These are phyloP conservation scores for Phyllotreta cruciferae DNA, from an alignment of 2,888 invertebrate species.

Conservation along the genomic window DNA sequence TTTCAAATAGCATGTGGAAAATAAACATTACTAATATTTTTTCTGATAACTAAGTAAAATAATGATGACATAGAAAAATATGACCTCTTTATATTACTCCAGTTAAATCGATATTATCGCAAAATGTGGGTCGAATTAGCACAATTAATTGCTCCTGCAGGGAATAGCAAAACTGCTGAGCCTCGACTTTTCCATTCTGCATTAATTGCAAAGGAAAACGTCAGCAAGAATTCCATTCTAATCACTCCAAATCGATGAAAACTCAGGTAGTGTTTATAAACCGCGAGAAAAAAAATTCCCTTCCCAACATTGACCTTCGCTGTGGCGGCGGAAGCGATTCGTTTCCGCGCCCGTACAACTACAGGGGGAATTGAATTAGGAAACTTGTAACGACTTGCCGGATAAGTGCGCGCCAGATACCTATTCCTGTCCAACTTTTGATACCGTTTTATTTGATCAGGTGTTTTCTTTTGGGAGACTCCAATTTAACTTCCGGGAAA, in stretches of 20 bases:
- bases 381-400: conserved; percentile 33
- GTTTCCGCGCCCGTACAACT: conserved; percentile 19
- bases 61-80: background rate
- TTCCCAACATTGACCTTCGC: conserved; percentile 8
- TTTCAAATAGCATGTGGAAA: background rate
- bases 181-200: too few relatives aligned
- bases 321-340: background rate
- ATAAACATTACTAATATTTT: conserved; percentile 21
- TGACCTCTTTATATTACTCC: background rate
- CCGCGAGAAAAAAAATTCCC: too few relatives aligned
- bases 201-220: too few relatives aligned
- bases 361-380: conserved; percentile 32
- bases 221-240: too few relatives aligned
- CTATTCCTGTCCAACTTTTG: conserved; percentile 20
- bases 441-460: conserved; percentile 23
- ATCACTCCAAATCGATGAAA: too few relatives aligned
- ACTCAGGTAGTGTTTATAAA: too few relatives aligned
- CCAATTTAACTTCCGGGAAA: conserved; percentile 12
- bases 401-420: conserved; percentile 27
- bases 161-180: too few relatives aligned
- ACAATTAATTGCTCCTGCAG: too few relatives aligned
- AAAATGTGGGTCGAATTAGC: too few relatives aligned
- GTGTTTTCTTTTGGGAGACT: conserved; percentile 18
- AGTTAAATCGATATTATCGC: too few relatives aligned
- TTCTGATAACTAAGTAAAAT: background rate